Evolutionary conservation across 2,113 vertebrate species (phyloP).

Genomic region (Lagopus leucura): DNA sequence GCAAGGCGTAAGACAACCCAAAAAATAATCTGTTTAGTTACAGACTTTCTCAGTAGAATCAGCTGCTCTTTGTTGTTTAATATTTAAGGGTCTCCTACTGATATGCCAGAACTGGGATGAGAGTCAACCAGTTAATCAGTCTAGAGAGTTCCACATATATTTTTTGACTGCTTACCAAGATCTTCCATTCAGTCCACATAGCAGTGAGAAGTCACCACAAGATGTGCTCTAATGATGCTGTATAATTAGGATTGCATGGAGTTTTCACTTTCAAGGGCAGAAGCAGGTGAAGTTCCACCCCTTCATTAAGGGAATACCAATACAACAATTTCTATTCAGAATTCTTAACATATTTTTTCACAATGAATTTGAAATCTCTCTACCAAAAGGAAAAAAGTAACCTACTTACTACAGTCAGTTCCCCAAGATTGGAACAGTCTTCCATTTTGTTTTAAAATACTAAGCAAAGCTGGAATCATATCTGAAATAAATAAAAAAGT

Average conservation of each 20-base stretch:
- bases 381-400: not conserved
- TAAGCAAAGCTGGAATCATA: not conserved
- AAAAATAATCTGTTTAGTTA: not conserved
- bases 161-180: conserved; percentile 29
- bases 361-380: not conserved
- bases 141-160: not conserved
- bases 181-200: conserved; percentile 17
- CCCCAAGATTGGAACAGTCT: not conserved
- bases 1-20: not conserved
- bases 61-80: not conserved
- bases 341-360: not conserved
- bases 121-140: not conserved
- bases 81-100: not conserved
- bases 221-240: not conserved
- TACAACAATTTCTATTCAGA: not conserved
- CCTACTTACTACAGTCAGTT: not conserved
- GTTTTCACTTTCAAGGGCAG: conserved; percentile 39
- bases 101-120: not conserved
- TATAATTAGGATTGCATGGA: not conserved
- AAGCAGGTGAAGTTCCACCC: not conserved
- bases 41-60: not conserved
- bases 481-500: not conserved
- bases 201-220: not conserved
- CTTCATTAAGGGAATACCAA: not conserved
- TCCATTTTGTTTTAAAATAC: not conserved